These are phyloP conservation scores for Syngnathus scovelli DNA, from an alignment of 2,113 vertebrate species.

Conservation along the genomic window DNA sequence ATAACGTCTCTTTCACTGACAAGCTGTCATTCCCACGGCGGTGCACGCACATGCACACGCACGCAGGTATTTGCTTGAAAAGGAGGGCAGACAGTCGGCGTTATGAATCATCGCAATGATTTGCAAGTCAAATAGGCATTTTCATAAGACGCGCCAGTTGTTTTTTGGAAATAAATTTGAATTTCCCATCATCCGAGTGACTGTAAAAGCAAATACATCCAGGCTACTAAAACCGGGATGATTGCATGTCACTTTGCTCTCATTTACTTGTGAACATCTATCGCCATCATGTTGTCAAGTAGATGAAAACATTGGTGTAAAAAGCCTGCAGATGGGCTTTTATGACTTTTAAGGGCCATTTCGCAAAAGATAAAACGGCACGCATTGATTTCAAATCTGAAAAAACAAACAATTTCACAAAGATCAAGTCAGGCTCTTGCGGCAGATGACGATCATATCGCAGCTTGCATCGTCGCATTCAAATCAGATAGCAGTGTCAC, in stretches of 20 bases:
- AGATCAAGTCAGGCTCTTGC: conserved; percentile 16
- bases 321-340: conserved; percentile 48
- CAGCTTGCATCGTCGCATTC: conserved; percentile 7
- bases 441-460: conserved; percentile 24
- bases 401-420: conserved; percentile 15
- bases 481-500: conserved; percentile 31
- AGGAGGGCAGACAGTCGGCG: conserved; percentile 28
- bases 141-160: conserved; percentile 56
- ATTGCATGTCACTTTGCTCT: conserved; percentile 57
- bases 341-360: conserved; percentile 26
- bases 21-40: conserved; percentile 54
- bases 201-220: conserved; percentile 55
- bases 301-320: conserved; percentile 27
- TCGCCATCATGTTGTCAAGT: conserved; percentile 49
- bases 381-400: conserved; percentile 20
- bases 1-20: conserved; percentile 64
- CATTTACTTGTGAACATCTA: conserved; percentile 56
- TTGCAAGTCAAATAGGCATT: conserved; percentile 64
- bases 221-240: conserved; percentile 52
- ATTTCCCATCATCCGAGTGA: conserved; percentile 52
- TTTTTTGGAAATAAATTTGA: conserved; percentile 56
- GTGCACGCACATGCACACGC: conserved; percentile 8
- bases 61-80: conserved; percentile 23
- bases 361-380: conserved; percentile 29
- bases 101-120: conserved; percentile 58